A percentile compares a stretch with the other conserved stretches of the same genome.
phyloP scores from a whole-genome alignment of 2,888 invertebrate species.

The Aporophyla nigra region DNA sequence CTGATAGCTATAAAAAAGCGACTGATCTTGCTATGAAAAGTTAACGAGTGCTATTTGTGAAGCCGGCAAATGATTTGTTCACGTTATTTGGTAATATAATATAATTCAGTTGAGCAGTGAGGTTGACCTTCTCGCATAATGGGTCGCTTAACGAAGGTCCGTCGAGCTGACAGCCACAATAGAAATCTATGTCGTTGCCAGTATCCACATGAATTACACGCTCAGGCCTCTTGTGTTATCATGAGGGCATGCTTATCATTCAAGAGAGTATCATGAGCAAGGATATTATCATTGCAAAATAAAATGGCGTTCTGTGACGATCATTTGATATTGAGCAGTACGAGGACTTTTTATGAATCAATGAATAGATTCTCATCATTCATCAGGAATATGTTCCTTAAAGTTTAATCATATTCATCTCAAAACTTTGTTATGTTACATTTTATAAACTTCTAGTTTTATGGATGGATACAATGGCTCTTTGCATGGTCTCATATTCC shows the following conservation, averaged over 20 bases:
- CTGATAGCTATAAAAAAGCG: slow-evolving; percentile 47
- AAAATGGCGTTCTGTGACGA: slow-evolving; percentile 1
- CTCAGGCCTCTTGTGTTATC: slow-evolving; percentile 50
- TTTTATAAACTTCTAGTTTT: neutral
- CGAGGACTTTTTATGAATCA: neutral
- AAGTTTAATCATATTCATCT: neutral
- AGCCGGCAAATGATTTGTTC: slow-evolving; percentile 56
- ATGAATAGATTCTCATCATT: neutral
- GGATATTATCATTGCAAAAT: slow-evolving; percentile 15
- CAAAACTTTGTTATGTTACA: no score
- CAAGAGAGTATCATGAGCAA: slow-evolving; percentile 45
- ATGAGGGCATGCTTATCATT: slow-evolving; percentile 53
- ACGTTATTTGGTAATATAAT: slow-evolving; percentile 65
- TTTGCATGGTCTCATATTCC: slow-evolving; percentile 38
- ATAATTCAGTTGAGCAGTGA: slow-evolving; percentile 69
- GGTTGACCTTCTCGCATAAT: slow-evolving; percentile 80
- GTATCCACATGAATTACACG: slow-evolving; percentile 42
- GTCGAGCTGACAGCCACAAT: slow-evolving; percentile 64
- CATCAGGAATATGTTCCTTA: neutral
- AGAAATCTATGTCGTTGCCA: slow-evolving; percentile 58
- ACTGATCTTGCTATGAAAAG: slow-evolving; percentile 48
- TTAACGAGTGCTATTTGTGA: slow-evolving; percentile 53
- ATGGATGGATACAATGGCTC: slow-evolving; percentile 25
- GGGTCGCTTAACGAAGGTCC: slow-evolving; percentile 77
- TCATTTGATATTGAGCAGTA: slow-evolving; percentile 6